Evolutionary conservation across 2,888 invertebrate genomes (phyloP), one percentile per base, ranked within the genome.

Genomic region (Ditylenchus weischeri): DNA sequence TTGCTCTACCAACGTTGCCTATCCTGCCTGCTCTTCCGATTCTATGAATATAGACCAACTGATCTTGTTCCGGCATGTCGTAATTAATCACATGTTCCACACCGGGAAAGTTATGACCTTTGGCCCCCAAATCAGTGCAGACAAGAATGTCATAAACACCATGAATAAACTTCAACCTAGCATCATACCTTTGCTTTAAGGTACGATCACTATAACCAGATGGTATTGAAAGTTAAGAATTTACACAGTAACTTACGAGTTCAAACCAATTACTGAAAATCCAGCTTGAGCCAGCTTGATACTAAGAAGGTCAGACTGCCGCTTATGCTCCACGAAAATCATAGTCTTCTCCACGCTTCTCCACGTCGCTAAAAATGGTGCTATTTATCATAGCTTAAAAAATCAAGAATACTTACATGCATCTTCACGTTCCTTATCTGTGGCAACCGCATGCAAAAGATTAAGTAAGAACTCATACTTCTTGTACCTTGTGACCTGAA

Each of bases 61-160:
- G 38, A 10, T 70, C 69, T 38, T 59, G 59, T 59, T 59, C 59
- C 15, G 68, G 68, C 51, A 68, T 38, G 49, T 68, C 68, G 47
- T 49, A 68, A 51, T 68, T 68, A 19, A 68, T 68, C 10, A 59
- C 59, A n/a, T 59, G 59, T 35, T 69, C 21, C n/a, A 68, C 68
- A n/a, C 54, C 54, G 18, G 68, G 68, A 49, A 68, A 54, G 38
- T 68, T 68, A 18, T 69, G 18, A 18, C 68, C 68, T 36, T 61
- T 68, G 15, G 68, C 69, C 6, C 61, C 62, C 38, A 68, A 68
- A 29, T 69, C 69, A 1, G 68, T 68, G 21, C 69, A 57, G 36
- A 68, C 68, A 51, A 68, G 47, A 48, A 68, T 62, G 1, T 67
- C 49, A 48, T 58, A 67, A 13, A 50, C 51, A 29, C 69, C 69